A percentile compares a stretch with the other conserved stretches of the same genome.
Evolutionary conservation across 1,140 invertebrate species (phyloP).

Genomic region (Saxidomus purpurata): DNA sequence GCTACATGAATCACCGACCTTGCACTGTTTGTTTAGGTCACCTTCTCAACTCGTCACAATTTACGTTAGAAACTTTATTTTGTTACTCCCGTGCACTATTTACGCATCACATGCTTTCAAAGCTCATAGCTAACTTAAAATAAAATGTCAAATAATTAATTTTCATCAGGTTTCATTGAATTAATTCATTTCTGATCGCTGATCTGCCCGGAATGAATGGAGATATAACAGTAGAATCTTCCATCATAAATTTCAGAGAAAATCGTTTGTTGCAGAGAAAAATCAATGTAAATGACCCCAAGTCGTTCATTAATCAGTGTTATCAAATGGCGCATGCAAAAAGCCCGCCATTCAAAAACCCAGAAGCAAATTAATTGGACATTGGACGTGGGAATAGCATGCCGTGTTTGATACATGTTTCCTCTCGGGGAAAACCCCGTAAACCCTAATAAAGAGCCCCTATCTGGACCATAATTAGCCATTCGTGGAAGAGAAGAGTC

Average conservation of each 20-base stretch:
- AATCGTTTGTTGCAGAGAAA: conserved; percentile 26
- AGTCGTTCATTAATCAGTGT: conserved; percentile 38
- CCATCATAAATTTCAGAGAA: neutral
- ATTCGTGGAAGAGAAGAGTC: conserved; percentile 28
- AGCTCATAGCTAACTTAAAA: too few species aligned
- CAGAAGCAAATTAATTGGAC: conserved; percentile 52
- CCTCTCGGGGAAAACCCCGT: conserved; percentile 40
- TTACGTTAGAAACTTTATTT: too few species aligned
- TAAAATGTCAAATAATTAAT: neutral
- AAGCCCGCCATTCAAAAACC: conserved; percentile 29
- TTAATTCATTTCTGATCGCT: conserved; percentile 26
- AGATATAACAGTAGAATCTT: neutral
- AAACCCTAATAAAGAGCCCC: conserved; percentile 45
- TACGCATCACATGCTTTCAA: too few species aligned
- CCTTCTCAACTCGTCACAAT: too few species aligned
- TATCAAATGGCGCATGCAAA: conserved; percentile 51
- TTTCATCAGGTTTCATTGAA: conserved; percentile 16
- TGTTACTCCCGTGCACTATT: too few species aligned
- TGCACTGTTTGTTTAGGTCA: too few species aligned
- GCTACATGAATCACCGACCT: too few species aligned
- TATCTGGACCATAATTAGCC: conserved; percentile 39
- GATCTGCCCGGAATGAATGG: neutral
- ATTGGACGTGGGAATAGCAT: conserved; percentile 38
- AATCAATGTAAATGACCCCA: conserved; percentile 41
- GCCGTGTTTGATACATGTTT: conserved; percentile 34